phyloP scores from a whole-genome alignment of 37 sponge, comb jelly and placozoan genomes.

The Haliclona indistincta region DNA sequence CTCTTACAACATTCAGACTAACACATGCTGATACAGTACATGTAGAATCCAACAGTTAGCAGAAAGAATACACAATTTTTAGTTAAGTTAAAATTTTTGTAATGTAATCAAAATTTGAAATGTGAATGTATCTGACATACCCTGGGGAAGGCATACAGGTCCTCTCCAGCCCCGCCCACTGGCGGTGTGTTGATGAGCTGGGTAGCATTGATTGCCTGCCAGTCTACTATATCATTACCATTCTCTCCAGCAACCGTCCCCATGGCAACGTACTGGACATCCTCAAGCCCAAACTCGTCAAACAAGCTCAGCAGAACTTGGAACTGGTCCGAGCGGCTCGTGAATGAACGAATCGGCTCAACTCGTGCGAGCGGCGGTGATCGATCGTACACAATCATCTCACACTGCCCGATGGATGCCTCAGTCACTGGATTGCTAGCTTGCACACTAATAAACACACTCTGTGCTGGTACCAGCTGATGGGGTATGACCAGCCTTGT shows the following conservation, averaged over 20 bases:
- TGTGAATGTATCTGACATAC: too few species aligned
- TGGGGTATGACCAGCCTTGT: constrained; percentile 30
- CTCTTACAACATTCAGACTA: too few species aligned
- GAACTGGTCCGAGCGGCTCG: constrained; percentile 62
- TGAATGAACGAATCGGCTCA: constrained; percentile 39
- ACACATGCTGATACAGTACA: too few species aligned
- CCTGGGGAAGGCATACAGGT: constrained; percentile 51
- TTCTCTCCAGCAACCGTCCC: constrained; percentile 60
- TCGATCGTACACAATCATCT: constrained; percentile 40
- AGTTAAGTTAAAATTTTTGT: too few species aligned
- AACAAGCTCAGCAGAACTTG: constrained; percentile 51
- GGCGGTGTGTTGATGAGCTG: constrained; percentile 23
- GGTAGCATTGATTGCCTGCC: constrained; percentile 27
- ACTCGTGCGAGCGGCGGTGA: constrained; percentile 72
- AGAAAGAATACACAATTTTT: too few species aligned
- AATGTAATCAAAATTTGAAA: too few species aligned
- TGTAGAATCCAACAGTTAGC: too few species aligned
- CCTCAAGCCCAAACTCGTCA: constrained; percentile 57
- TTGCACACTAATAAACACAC: constrained; percentile 23
- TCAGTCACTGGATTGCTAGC: constrained; percentile 43
- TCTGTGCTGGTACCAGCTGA: constrained; percentile 12
- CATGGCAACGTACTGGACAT: constrained; percentile 60
- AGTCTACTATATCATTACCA: constrained; percentile 54
- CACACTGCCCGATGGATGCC: constrained; percentile 26
- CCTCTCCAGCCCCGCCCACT: constrained; percentile 5